Conservation (phyloP, 2,797 vertebrate genomes). For the Podarcis siculus region DNA sequence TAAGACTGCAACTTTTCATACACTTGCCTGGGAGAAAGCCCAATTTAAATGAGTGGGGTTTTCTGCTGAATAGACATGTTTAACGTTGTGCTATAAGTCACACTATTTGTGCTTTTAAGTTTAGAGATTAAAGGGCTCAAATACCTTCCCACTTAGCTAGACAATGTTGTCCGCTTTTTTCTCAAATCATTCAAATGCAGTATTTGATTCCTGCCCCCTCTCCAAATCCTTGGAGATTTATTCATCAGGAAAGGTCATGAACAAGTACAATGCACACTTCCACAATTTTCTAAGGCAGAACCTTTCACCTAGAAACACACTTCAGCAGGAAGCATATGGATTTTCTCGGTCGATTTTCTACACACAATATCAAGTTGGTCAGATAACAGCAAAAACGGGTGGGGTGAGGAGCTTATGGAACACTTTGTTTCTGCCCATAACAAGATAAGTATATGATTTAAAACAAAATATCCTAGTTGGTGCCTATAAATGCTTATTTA, state of each 20-base stretch:
- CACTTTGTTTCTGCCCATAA: slow-evolving; percentile 46
- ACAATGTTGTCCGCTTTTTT: not conserved
- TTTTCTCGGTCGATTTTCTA: slow-evolving; percentile 29
- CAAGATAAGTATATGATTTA: slow-evolving; percentile 39
- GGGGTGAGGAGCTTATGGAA: slow-evolving; percentile 6
- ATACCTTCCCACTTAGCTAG: not conserved
- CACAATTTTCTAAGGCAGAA: slow-evolving; percentile 37
- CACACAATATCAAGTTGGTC: slow-evolving; percentile 13
- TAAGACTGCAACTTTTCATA: not conserved
- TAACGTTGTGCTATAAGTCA: no score
- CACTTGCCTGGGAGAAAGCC: not conserved
- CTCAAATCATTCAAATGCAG: slow-evolving; percentile 22
- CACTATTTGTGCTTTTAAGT: not conserved
- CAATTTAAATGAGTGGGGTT: no score
- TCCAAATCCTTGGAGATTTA: slow-evolving; percentile 29
- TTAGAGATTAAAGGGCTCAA: not conserved
- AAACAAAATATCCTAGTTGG: slow-evolving; percentile 52
- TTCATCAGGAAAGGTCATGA: slow-evolving; percentile 40
- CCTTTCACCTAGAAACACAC: slow-evolving; percentile 52
- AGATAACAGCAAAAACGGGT: not conserved
- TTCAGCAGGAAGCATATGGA: slow-evolving; percentile 52
- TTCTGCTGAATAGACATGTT: no score
- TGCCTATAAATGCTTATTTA: slow-evolving; percentile 50
- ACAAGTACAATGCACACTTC: slow-evolving; percentile 36
- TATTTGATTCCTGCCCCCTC: not conserved